Conservation (phyloP, 2,113 vertebrate species). For the Nothobranchius kuhntae region DNA sequence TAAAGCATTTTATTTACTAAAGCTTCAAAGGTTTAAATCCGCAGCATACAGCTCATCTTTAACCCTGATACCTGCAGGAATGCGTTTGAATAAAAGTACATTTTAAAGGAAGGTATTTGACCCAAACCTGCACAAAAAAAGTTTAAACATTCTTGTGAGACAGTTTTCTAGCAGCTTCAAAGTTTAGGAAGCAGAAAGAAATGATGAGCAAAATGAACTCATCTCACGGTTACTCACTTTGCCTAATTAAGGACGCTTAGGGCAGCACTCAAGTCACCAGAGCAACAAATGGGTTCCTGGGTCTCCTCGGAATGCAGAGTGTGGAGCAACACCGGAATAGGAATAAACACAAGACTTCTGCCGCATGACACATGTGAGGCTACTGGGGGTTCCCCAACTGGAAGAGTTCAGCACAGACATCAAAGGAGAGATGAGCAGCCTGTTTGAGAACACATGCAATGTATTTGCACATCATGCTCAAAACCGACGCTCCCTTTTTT, state of each 20-base stretch:
- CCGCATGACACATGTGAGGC: conserved; percentile 58
- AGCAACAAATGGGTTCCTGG: conserved; percentile 60
- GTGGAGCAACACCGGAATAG: conserved; percentile 41
- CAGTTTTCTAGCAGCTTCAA: conserved; percentile 32
- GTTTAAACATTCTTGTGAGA: background rate
- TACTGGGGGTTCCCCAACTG: conserved; percentile 49
- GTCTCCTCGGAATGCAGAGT: conserved; percentile 28
- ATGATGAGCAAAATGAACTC: conserved; percentile 6
- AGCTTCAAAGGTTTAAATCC: background rate
- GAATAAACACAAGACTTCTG: conserved; percentile 64
- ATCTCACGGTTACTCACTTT: conserved; percentile 38
- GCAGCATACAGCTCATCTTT: background rate
- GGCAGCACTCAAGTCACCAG: conserved; percentile 33
- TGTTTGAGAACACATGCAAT: conserved; percentile 5
- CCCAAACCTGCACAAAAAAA: conserved; percentile 7
- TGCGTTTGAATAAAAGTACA: conserved; percentile 16
- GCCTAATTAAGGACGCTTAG: conserved; percentile 60
- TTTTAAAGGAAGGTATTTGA: conserved; percentile 33
- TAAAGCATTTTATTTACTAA: background rate
- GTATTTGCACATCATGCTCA: conserved; percentile 16
- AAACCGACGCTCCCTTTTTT: conserved; percentile 8
- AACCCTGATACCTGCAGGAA: background rate
- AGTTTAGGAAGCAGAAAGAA: conserved; percentile 27
- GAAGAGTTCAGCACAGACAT: conserved; percentile 50
- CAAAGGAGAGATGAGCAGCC: conserved; percentile 50